phyloP scores from a whole-genome alignment of 2,797 vertebrate genomes.

The Gila robusta region DNA sequence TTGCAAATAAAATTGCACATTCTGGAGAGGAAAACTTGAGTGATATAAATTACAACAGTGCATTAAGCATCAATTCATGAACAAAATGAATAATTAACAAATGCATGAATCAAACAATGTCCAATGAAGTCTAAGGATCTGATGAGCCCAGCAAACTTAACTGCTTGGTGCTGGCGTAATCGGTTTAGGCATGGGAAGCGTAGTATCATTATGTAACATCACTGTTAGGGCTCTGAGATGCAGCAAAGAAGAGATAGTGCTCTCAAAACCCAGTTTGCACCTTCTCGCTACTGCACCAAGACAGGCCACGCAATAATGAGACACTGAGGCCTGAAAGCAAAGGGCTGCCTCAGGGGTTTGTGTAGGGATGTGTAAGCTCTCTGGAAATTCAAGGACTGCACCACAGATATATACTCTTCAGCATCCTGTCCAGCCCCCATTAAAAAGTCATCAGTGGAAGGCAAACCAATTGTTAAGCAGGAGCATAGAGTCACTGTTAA shows the following conservation, averaged over 20 bases:
- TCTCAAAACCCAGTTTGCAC: constrained; percentile 29
- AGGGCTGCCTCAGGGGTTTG: background rate
- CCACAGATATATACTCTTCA: constrained; percentile 29
- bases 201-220: constrained; percentile 48
- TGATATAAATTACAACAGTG: background rate
- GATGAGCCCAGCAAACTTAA: constrained; percentile 20
- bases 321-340: constrained; percentile 13
- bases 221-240: constrained; percentile 2
- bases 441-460: constrained; percentile 22
- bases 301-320: background rate
- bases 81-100: background rate
- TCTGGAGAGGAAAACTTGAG: background rate
- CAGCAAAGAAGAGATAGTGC: constrained; percentile 22
- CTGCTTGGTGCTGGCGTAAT: constrained; percentile 29
- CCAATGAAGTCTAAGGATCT: background rate
- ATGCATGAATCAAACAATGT: background rate
- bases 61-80: background rate
- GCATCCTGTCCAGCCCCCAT: constrained; percentile 27
- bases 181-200: constrained; percentile 36
- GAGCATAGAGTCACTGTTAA: background rate
- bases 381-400: background rate
- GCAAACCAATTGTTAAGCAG: background rate
- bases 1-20: background rate
- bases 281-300: background rate
- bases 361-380: background rate